phyloP scores from a whole-genome alignment of 2,113 vertebrate species.

The Anoura caudifer region DNA sequence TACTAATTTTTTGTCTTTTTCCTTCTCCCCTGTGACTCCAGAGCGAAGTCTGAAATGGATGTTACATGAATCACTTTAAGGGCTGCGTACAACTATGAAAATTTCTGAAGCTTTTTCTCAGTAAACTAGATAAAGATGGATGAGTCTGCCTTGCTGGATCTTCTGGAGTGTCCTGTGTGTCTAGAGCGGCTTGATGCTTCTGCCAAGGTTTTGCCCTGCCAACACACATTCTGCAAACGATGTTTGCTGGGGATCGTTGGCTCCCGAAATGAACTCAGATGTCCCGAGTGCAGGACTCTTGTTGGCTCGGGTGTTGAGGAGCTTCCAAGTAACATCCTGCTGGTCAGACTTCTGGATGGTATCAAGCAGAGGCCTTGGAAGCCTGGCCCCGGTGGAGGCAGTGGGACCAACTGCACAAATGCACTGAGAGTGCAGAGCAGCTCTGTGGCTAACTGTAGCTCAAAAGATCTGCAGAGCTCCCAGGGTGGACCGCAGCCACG shows the following conservation, averaged over 20 bases:
- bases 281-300: constrained; percentile 96
- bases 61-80: constrained; percentile 89
- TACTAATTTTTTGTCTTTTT: constrained; percentile 65
- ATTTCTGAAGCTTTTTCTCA: constrained; percentile 62
- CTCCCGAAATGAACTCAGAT: constrained; percentile 94
- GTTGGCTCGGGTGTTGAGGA: constrained; percentile 95
- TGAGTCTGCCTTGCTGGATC: constrained; percentile 95
- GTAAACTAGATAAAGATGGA: constrained; percentile 87
- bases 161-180: constrained; percentile 98
- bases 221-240: constrained; percentile 97
- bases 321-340: constrained; percentile 97
- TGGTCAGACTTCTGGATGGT: constrained; percentile 96
- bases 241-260: constrained; percentile 96
- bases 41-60: constrained; percentile 88
- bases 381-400: constrained; percentile 77
- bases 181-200: constrained; percentile 96
- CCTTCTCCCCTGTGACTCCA: constrained; percentile 63
- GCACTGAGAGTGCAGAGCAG: constrained; percentile 77
- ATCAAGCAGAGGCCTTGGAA: constrained; percentile 97
- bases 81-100: constrained; percentile 54
- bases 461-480: constrained; percentile 85
- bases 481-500: constrained; percentile 88
- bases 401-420: constrained; percentile 74
- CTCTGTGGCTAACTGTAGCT: constrained; percentile 75
- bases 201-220: constrained; percentile 97